phyloP scores from a whole-genome alignment of 2,888 invertebrate species.

The Teleogryllus oceanicus region DNA sequence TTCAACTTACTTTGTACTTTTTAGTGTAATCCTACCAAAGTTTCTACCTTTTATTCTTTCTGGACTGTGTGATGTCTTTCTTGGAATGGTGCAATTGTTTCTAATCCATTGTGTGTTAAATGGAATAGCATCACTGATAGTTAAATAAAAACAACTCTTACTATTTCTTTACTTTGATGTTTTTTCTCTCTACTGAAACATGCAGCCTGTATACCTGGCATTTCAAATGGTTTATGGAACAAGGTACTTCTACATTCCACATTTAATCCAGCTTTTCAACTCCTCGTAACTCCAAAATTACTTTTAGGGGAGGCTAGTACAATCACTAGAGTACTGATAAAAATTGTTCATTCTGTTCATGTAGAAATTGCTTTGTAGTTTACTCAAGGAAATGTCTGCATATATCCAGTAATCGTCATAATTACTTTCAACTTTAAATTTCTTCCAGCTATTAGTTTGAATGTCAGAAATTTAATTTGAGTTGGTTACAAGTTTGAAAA shows the following conservation, averaged over 20 bases:
- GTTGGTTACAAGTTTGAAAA: too few species aligned
- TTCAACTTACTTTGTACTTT: slow-evolving; percentile 33
- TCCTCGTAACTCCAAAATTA: too few species aligned
- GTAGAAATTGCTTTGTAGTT: too few species aligned
- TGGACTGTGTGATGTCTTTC: not conserved
- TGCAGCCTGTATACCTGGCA: slow-evolving; percentile 61
- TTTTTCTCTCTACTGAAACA: slow-evolving; percentile 36
- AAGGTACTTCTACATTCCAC: slow-evolving; percentile 32
- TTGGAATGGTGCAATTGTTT: not conserved
- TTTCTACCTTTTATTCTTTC: not conserved
- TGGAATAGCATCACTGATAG: slow-evolving; percentile 12
- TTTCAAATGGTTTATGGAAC: slow-evolving; percentile 51
- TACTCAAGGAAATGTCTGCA: too few species aligned
- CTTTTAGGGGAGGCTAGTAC: too few species aligned
- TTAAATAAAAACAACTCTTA: not conserved
- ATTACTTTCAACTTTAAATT: too few species aligned
- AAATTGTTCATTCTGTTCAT: too few species aligned
- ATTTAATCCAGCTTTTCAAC: not conserved
- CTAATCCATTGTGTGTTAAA: not conserved
- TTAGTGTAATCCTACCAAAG: slow-evolving; percentile 22
- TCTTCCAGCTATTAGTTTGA: too few species aligned
- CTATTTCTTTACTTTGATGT: slow-evolving; percentile 23
- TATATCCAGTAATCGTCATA: too few species aligned
- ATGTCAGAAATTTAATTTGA: too few species aligned
- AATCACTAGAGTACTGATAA: too few species aligned